These are phyloP conservation scores for Sarcophaga bullata DNA, from an alignment of 1,140 invertebrate genomes.

Conservation along the genomic window DNA sequence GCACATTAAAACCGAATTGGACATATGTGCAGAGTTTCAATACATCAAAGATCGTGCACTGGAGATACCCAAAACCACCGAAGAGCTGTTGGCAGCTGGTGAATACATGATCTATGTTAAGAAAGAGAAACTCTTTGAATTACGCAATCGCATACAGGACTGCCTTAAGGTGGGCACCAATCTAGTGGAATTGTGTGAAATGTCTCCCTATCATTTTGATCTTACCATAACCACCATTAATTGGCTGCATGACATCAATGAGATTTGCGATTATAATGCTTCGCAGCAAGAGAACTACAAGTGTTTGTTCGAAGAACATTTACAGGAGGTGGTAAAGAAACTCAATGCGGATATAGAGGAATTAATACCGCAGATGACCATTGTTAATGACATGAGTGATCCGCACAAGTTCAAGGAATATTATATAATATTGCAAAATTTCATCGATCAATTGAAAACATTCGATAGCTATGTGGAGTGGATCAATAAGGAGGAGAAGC, in stretches of 20 bases:
- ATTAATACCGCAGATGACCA: constrained; percentile 74
- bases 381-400: constrained; percentile 78
- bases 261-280: constrained; percentile 77
- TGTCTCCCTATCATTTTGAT: constrained; percentile 74
- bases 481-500: constrained; percentile 89
- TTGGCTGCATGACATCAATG: constrained; percentile 78
- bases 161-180: constrained; percentile 73
- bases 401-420: constrained; percentile 73
- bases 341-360: constrained; percentile 77
- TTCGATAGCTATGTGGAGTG: constrained; percentile 79
- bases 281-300: constrained; percentile 81
- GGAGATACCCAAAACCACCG: constrained; percentile 74
- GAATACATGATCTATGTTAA: constrained; percentile 74
- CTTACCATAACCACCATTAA: constrained; percentile 76
- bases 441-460: constrained; percentile 78
- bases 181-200: constrained; percentile 75
- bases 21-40: constrained; percentile 74
- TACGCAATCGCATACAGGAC: constrained; percentile 72
- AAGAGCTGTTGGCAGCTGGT: constrained; percentile 77
- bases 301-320: constrained; percentile 80
- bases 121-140: constrained; percentile 70
- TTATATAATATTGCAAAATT: constrained; percentile 76
- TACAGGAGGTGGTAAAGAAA: constrained; percentile 75
- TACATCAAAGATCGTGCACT: constrained; percentile 70
- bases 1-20: constrained; percentile 70